These are phyloP conservation scores for Cirrhinus mrigala DNA, from an alignment of 2,797 vertebrate genomes.

Conservation along the genomic window DNA sequence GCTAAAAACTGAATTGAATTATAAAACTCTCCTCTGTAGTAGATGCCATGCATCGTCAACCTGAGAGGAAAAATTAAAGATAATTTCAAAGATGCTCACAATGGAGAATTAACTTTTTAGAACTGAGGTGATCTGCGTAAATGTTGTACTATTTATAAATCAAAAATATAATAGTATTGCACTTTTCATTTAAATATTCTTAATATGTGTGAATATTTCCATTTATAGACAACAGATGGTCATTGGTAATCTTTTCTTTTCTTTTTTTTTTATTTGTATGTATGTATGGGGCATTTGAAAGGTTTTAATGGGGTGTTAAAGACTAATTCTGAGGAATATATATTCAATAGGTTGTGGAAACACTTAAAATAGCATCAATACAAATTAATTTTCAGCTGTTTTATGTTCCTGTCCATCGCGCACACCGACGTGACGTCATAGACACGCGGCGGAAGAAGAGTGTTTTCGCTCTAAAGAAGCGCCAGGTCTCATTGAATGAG, in stretches of 20 bases:
- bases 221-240: neutral
- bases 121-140: too few species aligned
- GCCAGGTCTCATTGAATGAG: slow-evolving; percentile 62
- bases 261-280: neutral
- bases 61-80: too few species aligned
- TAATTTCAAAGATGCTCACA: neutral
- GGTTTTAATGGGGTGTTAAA: neutral
- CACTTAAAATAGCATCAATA: neutral
- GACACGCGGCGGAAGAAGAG: slow-evolving; percentile 52
- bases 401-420: neutral
- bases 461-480: slow-evolving; percentile 57
- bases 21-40: neutral
- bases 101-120: neutral
- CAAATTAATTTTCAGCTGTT: neutral
- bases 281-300: neutral
- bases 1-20: neutral
- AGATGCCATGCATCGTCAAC: neutral
- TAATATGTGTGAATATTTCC: neutral
- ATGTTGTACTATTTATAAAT: neutral
- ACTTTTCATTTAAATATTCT: neutral
- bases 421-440: slow-evolving; percentile 50
- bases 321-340: neutral
- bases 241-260: neutral
- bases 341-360: neutral
- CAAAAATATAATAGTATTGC: too few species aligned